Base-by-base conservation (phyloP, 2,797 vertebrate genomes). In the Parauchenoglanis ngamensis region DNA sequence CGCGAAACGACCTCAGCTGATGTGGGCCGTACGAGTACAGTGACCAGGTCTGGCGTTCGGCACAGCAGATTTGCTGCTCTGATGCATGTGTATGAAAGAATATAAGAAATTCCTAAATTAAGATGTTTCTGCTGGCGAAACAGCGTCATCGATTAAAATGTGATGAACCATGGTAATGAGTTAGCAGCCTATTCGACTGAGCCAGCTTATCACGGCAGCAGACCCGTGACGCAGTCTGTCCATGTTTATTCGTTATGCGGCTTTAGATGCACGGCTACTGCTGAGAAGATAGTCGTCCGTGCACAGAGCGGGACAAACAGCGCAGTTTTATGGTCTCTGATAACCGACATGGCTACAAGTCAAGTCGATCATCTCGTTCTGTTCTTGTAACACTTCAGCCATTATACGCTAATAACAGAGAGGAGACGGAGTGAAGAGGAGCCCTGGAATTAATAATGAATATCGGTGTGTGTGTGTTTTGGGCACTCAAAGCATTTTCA, bases 401-500 rank as follows among this genome's bases (percentile, higher is more conserved):
- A 44, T 59, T 13, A 25, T 54, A 78, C 8, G 28, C 52, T 21
- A 54, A 56, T 56, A 75, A 46, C 44, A 13, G 40, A 25, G 49
- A 49, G 49, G 49, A 46, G 44, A 40, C 19, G 3, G 52, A 40
- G 31, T 23, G 23, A 61, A 44, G 78, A 61, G 21, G 31, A 23
- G 15, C 19, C 28, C 52, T 12, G 28, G 76, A 35, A 78, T 78
- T 57, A 78, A 78, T 57, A 78, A 78, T 77, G 49, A 77, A 77
- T 79, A 40, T 80, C 4, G 13, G 28, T 68, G 65, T 68, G 65
- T 61, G 57, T 44, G 35, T 76, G 46, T 76, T 44, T 52, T 57
- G 76, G 56, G 31, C 77, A 59, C 77, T 59, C 63, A 82, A 82
- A 63, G 57, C 40, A 79, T 21, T 79, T 79, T 59, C 31, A 65